These are phyloP conservation scores for Myrmophylax atrothorax DNA, from an alignment of 2,113 vertebrate species.

Conservation along the genomic window DNA sequence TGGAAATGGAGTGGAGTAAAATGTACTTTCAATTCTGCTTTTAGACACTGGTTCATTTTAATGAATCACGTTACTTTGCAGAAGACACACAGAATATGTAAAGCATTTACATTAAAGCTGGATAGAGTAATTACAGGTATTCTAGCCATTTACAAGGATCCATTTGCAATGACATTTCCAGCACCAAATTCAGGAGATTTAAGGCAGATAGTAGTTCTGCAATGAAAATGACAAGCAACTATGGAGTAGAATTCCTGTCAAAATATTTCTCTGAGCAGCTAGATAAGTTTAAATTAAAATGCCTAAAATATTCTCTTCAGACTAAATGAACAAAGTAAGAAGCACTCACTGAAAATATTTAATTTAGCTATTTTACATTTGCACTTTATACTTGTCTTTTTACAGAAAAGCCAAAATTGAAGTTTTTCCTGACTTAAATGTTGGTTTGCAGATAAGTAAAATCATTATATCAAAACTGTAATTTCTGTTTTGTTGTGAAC, in stretches of 20 bases:
- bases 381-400: neutral
- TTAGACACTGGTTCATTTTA: neutral
- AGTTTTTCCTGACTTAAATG: neutral
- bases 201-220: neutral
- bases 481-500: neutral
- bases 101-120: neutral
- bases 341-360: neutral
- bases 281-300: neutral
- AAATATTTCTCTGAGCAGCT: neutral
- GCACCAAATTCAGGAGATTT: neutral
- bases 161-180: neutral
- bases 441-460: neutral
- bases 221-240: neutral
- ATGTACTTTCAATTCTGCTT: neutral
- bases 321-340: neutral
- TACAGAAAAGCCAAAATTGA: neutral
- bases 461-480: neutral
- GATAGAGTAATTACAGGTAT: neutral
- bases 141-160: neutral
- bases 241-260: neutral
- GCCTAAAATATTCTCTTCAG: neutral
- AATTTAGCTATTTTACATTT: neutral
- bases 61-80: neutral
- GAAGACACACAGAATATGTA: neutral
- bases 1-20: neutral